These are phyloP conservation scores for Pristiophorus japonicus DNA, from an alignment of 2,113 vertebrate genomes.

Conservation along the genomic window DNA sequence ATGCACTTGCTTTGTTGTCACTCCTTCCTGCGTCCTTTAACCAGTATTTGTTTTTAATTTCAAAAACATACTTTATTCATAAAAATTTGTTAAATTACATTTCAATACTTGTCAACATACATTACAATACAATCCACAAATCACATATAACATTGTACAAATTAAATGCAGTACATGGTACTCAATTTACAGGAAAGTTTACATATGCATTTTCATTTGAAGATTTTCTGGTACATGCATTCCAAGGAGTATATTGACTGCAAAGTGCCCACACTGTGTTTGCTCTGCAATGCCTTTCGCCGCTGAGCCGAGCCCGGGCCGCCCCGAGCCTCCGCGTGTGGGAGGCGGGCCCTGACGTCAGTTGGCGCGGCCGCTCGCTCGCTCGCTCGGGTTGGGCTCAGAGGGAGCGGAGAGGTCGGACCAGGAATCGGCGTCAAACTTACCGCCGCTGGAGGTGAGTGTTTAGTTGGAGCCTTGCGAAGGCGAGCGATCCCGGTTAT, in stretches of 20 bases:
- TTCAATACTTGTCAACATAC: too few species aligned
- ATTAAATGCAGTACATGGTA: too few species aligned
- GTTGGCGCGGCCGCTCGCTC: background rate
- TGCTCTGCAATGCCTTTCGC: background rate
- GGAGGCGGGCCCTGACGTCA: background rate
- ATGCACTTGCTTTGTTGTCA: background rate
- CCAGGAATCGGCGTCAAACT: background rate
- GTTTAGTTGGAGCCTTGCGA: background rate
- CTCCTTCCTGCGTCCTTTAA: background rate
- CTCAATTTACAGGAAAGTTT: too few species aligned
- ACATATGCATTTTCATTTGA: too few species aligned
- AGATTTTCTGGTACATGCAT: too few species aligned
- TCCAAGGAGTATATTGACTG: too few species aligned
- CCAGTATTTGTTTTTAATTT: too few species aligned
- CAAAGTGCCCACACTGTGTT: background rate
- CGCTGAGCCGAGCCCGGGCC: too few species aligned
- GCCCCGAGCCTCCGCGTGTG: background rate
- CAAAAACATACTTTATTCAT: too few species aligned
- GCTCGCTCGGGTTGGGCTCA: background rate
- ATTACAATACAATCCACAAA: too few species aligned
- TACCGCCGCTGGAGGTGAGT: background rate
- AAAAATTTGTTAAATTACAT: too few species aligned
- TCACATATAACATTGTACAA: too few species aligned
- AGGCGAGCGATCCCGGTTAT: background rate
- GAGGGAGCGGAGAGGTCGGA: background rate